Evolutionary conservation across 2,888 invertebrate genomes (phyloP).

Genomic region (Netelia virgata): DNA sequence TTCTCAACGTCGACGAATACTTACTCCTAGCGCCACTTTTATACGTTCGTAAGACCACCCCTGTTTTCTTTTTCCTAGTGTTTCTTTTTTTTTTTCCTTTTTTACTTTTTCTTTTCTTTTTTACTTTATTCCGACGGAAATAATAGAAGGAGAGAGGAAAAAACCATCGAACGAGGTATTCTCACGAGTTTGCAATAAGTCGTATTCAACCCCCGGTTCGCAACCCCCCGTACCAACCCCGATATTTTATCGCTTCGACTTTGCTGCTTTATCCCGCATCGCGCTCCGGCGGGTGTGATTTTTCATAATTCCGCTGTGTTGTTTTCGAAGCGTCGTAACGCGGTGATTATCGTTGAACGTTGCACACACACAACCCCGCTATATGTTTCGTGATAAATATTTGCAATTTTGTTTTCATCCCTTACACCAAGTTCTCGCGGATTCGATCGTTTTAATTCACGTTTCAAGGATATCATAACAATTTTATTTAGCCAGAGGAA

Average conservation of each 20-base stretch:
- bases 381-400: no score
- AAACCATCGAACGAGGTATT: background rate
- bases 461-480: no score
- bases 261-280: background rate
- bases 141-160: background rate
- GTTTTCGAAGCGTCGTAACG: no score
- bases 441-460: no score
- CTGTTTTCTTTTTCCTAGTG: constrained; percentile 13
- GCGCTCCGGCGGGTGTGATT: background rate
- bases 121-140: background rate
- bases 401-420: no score
- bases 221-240: background rate
- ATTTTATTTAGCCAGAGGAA: no score
- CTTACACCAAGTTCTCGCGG: no score
- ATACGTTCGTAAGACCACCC: constrained; percentile 22
- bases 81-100: no score
- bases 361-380: no score
- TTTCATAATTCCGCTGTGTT: background rate
- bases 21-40: constrained; percentile 52
- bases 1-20: constrained; percentile 63
- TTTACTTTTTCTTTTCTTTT: no score
- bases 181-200: background rate
- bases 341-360: no score
- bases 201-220: background rate
- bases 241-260: background rate